These are phyloP conservation scores for Uria lomvia DNA, from an alignment of 2,113 vertebrate species.

Conservation along the genomic window DNA sequence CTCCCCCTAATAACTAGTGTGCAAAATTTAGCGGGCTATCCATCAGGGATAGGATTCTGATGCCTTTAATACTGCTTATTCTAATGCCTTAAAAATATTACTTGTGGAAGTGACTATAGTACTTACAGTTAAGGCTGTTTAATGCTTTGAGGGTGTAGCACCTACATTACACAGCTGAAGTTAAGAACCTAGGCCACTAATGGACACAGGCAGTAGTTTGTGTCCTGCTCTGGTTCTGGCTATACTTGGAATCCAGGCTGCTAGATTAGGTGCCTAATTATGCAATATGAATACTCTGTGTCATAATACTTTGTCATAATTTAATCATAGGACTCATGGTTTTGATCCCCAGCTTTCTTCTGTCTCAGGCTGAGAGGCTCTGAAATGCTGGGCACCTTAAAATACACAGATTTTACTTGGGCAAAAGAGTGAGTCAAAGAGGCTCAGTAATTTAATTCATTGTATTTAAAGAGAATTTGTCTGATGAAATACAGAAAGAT, in stretches of 20 bases:
- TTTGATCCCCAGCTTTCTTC: not conserved
- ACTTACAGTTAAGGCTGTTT: not conserved
- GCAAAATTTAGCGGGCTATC: not conserved
- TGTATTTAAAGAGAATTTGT: not conserved
- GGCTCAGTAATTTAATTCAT: not conserved
- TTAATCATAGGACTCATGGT: not conserved
- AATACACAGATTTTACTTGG: not conserved
- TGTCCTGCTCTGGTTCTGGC: not conserved
- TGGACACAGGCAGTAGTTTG: not conserved
- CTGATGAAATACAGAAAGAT: not conserved
- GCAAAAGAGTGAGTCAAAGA: not conserved
- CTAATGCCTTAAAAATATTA: not conserved
- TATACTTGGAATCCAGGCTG: not conserved
- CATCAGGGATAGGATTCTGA: not conserved
- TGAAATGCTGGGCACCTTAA: not conserved
- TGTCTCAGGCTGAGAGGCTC: not conserved
- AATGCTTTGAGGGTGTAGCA: not conserved
- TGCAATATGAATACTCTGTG: not conserved
- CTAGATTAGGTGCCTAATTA: not conserved
- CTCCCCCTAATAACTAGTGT: not conserved
- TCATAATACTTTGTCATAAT: not conserved
- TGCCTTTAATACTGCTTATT: not conserved
- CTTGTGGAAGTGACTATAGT: not conserved
- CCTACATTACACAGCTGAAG: not conserved
- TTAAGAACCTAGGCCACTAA: not conserved